Evolutionary conservation across 2,797 vertebrate species (phyloP).

Genomic region (Thalassophryne amazonica): DNA sequence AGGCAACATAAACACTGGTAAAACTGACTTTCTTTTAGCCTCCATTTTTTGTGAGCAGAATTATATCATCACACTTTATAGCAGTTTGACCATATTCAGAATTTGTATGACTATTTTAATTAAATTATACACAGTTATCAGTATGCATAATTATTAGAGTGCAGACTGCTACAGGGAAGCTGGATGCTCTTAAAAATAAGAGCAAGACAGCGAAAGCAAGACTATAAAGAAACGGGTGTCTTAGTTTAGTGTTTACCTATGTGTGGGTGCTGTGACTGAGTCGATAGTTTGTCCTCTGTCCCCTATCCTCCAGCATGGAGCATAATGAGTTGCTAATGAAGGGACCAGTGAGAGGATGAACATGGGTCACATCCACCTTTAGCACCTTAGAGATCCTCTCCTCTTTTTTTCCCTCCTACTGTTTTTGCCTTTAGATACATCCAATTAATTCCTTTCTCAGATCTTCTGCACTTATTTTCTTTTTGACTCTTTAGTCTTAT

Average conservation of each 20-base stretch:
- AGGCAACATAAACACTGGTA: no score
- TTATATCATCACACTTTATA: conserved; percentile 38
- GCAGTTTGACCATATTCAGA: conserved; percentile 41
- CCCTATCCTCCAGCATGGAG: conserved; percentile 53
- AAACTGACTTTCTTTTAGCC: no score
- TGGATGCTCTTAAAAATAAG: neutral
- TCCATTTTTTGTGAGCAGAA: neutral
- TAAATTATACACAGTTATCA: conserved; percentile 52
- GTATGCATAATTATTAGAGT: conserved; percentile 41
- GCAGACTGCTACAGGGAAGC: conserved; percentile 26
- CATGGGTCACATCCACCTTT: conserved; percentile 50
- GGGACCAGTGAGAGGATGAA: conserved; percentile 35
- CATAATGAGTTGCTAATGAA: conserved; percentile 69
- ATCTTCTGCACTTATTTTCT: neutral
- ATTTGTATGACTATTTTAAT: conserved; percentile 35
- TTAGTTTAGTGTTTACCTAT: conserved; percentile 15
- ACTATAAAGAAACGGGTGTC: no score
- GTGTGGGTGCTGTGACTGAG: conserved; percentile 20
- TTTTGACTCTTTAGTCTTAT: neutral
- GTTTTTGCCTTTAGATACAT: neutral
- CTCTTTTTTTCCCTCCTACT: neutral
- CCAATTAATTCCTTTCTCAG: neutral
- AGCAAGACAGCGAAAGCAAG: neutral
- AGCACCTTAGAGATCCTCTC: conserved; percentile 17
- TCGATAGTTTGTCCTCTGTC: conserved; percentile 51